Evolutionary conservation across 2,113 vertebrate species (phyloP).

Genomic region (Haemorhous mexicanus): DNA sequence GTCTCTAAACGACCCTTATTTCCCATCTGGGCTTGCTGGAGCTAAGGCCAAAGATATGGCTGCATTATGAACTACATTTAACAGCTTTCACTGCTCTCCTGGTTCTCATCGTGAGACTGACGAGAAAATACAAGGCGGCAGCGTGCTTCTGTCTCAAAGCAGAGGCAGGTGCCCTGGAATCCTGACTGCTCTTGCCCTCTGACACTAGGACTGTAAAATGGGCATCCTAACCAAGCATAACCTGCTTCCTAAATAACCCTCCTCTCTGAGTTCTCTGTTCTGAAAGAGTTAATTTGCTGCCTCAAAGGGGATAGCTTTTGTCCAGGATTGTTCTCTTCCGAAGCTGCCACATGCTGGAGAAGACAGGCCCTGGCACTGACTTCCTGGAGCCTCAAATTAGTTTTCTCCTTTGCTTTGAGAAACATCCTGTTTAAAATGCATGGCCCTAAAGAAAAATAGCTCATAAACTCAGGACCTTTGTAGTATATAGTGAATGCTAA

Average conservation of each 20-base stretch:
- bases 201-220: neutral
- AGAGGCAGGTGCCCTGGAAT: neutral
- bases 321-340: neutral
- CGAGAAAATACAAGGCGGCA: neutral
- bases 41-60: neutral
- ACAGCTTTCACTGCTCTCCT: constrained; percentile 14
- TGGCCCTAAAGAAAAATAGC: constrained; percentile 53
- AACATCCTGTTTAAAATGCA: constrained; percentile 58
- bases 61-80: neutral
- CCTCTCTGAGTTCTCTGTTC: neutral
- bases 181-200: neutral
- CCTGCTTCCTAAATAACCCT: neutral
- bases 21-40: neutral
- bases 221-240: neutral
- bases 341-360: neutral
- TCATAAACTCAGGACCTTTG: constrained; percentile 50
- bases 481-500: constrained; percentile 39
- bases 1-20: constrained; percentile 34
- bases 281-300: neutral
- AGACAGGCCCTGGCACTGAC: neutral
- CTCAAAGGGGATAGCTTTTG: neutral
- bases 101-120: neutral
- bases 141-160: neutral
- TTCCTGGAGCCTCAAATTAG: neutral
- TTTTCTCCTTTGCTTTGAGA: constrained; percentile 59